Evolutionary conservation across 2,113 vertebrate species (phyloP), one percentile per base, ranked within the genome.

Genomic region (Todiramphus saurophagus): DNA sequence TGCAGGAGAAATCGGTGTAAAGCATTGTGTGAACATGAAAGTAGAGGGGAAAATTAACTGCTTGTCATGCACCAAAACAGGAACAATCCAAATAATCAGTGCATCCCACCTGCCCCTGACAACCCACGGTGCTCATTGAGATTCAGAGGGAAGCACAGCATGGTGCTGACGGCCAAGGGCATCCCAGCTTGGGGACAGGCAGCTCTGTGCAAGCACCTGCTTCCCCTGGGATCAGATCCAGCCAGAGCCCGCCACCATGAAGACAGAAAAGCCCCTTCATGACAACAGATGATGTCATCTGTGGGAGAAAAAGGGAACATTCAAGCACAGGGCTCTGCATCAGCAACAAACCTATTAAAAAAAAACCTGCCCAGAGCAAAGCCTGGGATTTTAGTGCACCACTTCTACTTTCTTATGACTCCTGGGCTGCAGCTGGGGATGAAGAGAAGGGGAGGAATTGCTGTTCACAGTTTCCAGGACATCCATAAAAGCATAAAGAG

Each of bases 161-260:
- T 3, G 1, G 31, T 33, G 59, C 69, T 10, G 11, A 23, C 2
- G 16, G 76, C 63, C 10, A 16, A 20, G 8, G 60, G 11, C 53
- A 56, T 30, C 44, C 75, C 2, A 6, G 53, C 53, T 66, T 0
- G 0, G 35, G 55, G 48, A 46, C 1, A 4, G 24, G 48, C 5
- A 7, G 55, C n/a, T 92, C 91, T 5, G 23, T 94, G 63, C 35
- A 58, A 94, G 37, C 93, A 97, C 91, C 93, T 97, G 93, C 87
- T 97, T 94, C 51, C 30, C 48, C 70, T 0, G 1, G 85, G 81
- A 43, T 48, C 0, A 0, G 30, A 94, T 87, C 83, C 89, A 95
- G 64, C 27, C 70, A 95, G 66, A 8, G 2, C 12, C 35, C 3
- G 0, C 41, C 6, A 4, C 63, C 64, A 62, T 0, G 0, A 60